Evolutionary conservation across 1,140 invertebrate genomes (phyloP), one percentile per base, ranked within the genome.

Genomic region (Polypedilum pembai): DNA sequence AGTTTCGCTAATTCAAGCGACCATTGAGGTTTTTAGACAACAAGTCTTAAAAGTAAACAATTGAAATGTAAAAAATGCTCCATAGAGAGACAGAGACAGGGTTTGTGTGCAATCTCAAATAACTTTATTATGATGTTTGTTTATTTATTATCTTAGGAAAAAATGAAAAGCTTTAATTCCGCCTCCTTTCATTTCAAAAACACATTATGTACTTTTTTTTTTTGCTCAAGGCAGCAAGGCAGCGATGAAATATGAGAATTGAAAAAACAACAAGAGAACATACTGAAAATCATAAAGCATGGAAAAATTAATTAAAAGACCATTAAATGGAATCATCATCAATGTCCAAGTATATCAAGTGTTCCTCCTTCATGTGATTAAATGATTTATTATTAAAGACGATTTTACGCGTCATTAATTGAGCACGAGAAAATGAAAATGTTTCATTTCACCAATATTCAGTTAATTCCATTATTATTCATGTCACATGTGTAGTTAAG

Each of bases 361-460:
- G 4, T n/a, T n/a, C n/a, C n/a, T n/a, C n/a, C n/a, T n/a, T n/a
- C n/a, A n/a, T 56, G 45, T n/a, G 45, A 56, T 56, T 56, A 56
- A 56, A 56, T 56, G 45, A 56, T 56, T 56, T 56, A 56, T 56
- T 8, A 56, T 56, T 56, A 12, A 56, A 3, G 24, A 5, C 1
- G 3, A 56, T 56, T 56, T 56, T 56, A 56, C 45, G 45, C 45
- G 45, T 56, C n/a, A 56, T 56, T 56, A 56, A 56, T 56, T 56
- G 45, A 56, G n/a, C 15, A 12, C 12, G 15, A 12, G 15, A 12
- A 15, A 45, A n/a, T 56, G 12, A 15, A 15, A 15, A n/a, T 56
- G 41, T 15, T 15, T 56, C 45, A 12, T 56, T 15, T 56, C n/a
- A n/a, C 45, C 45, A n/a, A 12, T 45, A 45, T 56, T 56, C 12